Evolutionary conservation across 2,888 invertebrate species (phyloP).

Genomic region (Stenchaetothrips biformis): DNA sequence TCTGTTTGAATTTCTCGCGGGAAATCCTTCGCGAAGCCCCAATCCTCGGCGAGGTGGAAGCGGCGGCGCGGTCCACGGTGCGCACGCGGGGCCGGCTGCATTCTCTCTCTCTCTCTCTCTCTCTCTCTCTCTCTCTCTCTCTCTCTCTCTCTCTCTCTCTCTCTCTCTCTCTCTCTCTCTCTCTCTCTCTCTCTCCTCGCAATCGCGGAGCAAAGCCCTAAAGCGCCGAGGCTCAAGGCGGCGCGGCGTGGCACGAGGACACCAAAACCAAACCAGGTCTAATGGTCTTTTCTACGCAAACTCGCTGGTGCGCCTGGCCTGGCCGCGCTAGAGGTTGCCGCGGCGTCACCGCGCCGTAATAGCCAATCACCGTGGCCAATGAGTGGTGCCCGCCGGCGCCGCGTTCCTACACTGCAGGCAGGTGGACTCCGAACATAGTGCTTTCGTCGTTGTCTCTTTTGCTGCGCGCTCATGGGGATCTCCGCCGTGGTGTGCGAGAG

Average conservation of each 20-base stretch:
- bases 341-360: neutral
- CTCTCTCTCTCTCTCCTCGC: neutral
- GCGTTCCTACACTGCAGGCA: too few species aligned
- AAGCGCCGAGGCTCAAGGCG: too few species aligned
- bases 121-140: neutral
- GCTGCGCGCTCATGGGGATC: too few species aligned
- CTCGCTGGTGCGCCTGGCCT: too few species aligned
- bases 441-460: too few species aligned
- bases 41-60: neutral
- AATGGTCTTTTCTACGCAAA: too few species aligned
- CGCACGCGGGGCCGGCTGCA: neutral
- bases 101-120: neutral
- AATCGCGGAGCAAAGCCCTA: too few species aligned
- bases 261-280: too few species aligned
- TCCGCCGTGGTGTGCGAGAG: neutral
- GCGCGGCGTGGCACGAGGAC: too few species aligned
- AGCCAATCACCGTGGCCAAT: neutral
- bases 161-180: neutral
- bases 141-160: neutral
- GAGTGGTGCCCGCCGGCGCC: neutral
- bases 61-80: neutral
- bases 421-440: too few species aligned
- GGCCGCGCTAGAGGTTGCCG: too few species aligned
- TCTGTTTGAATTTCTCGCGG: too few species aligned
- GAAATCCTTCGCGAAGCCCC: neutral